Evolutionary conservation across 2,888 invertebrate species (phyloP), one percentile per base, ranked within the genome.

Genomic region (Ormyrus nitidulus): DNA sequence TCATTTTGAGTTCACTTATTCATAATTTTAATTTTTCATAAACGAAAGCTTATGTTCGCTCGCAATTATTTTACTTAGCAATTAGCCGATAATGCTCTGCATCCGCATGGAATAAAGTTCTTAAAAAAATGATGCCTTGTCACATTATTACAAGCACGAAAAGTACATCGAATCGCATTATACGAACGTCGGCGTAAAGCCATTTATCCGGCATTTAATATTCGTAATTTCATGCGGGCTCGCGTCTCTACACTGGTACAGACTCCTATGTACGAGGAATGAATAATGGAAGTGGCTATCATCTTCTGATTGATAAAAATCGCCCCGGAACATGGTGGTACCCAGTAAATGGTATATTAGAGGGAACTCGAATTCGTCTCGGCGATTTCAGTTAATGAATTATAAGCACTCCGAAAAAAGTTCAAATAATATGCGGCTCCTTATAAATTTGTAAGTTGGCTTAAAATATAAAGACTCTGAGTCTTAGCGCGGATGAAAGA

Each of bases 241-340:
- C 13, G n/a, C 65, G 34, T 44, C 44, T 61, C 10, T 48, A 48
- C 19, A 19, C 19, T 19, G 19, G 19, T 19, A 19, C 19, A 19
- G 19, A 19, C 19, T 19, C 19, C 19, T 2, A 19, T 66, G 48
- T 11, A 56, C 58, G 13, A 10, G 51, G 0, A 59, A 72, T 61
- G 62, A 79, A 73, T 73, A 79, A 59, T 62, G 44, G 53, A 73
- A 68, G 6, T 54, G 61, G 46, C 73, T 68, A 78, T 78, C 66
- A 46, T 66, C 65, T 72, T 61, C n/a, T n/a, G 53, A 51, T 53
- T 59, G n/a, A 59, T 66, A 44, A 71, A 61, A 64, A 34, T 19
- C 11, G 58, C 49, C 64, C 6, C 10, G 11, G 46, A 13, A 65
- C 56, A 68, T 72, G 77, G 9, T 56, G 44, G 54, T 51, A 65